Evolutionary conservation across 1,140 invertebrate genomes (phyloP).

Genomic region (Temnothorax nylanderi): DNA sequence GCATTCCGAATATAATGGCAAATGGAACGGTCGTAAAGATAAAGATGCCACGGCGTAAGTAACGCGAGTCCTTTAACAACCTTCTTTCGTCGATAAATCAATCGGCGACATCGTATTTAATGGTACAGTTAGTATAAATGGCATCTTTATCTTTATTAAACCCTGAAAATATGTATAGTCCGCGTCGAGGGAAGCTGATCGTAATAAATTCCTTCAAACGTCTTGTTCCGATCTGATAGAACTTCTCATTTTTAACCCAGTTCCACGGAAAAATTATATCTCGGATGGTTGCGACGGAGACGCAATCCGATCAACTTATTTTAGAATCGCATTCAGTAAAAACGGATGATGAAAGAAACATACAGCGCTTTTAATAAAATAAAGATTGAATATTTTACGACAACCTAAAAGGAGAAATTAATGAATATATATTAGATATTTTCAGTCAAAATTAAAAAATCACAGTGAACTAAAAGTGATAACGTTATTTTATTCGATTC

Average conservation of each 20-base stretch:
- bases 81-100: constrained; percentile 44
- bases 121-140: constrained; percentile 28
- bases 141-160: constrained; percentile 43
- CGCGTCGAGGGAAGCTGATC: neutral
- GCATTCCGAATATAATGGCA: constrained; percentile 41
- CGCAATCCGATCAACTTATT: constrained; percentile 17
- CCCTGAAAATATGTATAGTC: neutral
- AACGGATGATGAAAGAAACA: neutral
- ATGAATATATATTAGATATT: neutral
- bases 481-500: neutral
- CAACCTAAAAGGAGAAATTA: neutral
- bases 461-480: neutral
- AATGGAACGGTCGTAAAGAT: constrained; percentile 34
- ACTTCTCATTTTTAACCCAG: constrained; percentile 45
- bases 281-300: neutral
- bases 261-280: constrained; percentile 43
- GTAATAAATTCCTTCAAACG: constrained; percentile 36
- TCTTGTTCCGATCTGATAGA: constrained; percentile 50
- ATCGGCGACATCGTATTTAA: constrained; percentile 32
- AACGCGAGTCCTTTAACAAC: constrained; percentile 44
- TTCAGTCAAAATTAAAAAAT: neutral
- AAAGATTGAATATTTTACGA: neutral
- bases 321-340: constrained; percentile 1
- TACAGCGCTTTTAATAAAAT: neutral
- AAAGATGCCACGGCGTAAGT: constrained; percentile 18